phyloP scores from a whole-genome alignment of 2,797 vertebrate genomes.

The Anniella stebbinsi region DNA sequence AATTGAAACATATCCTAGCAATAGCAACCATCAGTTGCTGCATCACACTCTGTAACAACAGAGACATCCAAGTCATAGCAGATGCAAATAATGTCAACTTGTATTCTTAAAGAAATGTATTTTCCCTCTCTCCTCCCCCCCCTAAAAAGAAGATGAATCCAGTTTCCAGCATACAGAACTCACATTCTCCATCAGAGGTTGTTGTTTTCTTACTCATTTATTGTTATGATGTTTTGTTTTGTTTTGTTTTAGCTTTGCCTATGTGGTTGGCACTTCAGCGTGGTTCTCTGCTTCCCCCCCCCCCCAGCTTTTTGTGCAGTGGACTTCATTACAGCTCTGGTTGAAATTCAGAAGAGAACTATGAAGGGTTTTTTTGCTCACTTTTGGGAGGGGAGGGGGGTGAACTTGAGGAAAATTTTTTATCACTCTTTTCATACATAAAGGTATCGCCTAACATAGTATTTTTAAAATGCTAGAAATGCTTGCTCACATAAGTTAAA shows the following conservation, averaged over 20 bases:
- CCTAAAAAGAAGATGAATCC: background rate
- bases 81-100: background rate
- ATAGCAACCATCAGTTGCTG: background rate
- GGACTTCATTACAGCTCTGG: background rate
- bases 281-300: background rate
- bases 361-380: background rate
- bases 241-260: background rate
- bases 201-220: background rate
- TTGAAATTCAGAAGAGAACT: conserved; percentile 4
- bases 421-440: background rate
- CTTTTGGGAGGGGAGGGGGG: background rate
- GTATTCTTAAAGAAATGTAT: background rate
- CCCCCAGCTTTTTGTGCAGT: background rate
- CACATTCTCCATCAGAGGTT: background rate
- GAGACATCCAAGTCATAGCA: background rate
- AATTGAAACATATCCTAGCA: background rate
- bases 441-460: background rate
- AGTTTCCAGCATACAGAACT: background rate
- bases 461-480: conserved; percentile 3
- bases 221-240: background rate
- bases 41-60: background rate
- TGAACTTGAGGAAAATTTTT: conserved; percentile 5
- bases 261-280: background rate
- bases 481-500: background rate
- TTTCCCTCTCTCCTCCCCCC: no score